These are phyloP conservation scores for Cephus cinctus DNA, from an alignment of 1,140 invertebrate species.

Conservation along the genomic window DNA sequence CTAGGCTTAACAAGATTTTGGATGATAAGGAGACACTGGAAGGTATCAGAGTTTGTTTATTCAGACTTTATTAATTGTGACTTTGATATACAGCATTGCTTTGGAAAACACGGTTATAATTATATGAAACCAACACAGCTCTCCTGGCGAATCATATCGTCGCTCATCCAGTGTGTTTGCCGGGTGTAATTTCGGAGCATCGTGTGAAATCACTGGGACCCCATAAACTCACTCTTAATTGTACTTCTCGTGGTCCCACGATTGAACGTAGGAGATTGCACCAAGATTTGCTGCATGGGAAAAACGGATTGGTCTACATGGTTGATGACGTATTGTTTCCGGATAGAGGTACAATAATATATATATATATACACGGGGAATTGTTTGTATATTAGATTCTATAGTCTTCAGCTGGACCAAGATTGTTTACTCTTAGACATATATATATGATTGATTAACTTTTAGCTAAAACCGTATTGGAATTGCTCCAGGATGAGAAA, in stretches of 20 bases:
- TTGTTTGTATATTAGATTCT: not conserved
- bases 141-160: conserved; percentile 53
- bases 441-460: conserved; percentile 12
- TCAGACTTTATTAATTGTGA: not conserved
- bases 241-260: conserved; percentile 42
- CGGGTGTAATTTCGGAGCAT: conserved; percentile 52
- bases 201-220: conserved; percentile 40
- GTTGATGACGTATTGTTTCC: conserved; percentile 52
- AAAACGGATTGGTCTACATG: conserved; percentile 53
- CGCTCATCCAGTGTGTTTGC: conserved; percentile 51
- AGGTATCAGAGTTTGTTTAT: conserved; percentile 32
- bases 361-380: too few relatives aligned
- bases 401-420: too few relatives aligned
- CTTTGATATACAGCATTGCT: not conserved
- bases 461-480: conserved; percentile 47
- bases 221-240: conserved; percentile 42
- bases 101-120: not conserved
- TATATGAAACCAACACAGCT: conserved; percentile 24
- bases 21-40: conserved; percentile 41
- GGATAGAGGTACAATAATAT: conserved; percentile 51
- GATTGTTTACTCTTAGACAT: not conserved
- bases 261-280: conserved; percentile 40
- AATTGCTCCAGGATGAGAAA: conserved; percentile 41
- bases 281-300: conserved; percentile 41
- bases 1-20: conserved; percentile 43